Evolutionary conservation across 2,113 vertebrate genomes (phyloP).

Genomic region (Bettongia penicillata): DNA sequence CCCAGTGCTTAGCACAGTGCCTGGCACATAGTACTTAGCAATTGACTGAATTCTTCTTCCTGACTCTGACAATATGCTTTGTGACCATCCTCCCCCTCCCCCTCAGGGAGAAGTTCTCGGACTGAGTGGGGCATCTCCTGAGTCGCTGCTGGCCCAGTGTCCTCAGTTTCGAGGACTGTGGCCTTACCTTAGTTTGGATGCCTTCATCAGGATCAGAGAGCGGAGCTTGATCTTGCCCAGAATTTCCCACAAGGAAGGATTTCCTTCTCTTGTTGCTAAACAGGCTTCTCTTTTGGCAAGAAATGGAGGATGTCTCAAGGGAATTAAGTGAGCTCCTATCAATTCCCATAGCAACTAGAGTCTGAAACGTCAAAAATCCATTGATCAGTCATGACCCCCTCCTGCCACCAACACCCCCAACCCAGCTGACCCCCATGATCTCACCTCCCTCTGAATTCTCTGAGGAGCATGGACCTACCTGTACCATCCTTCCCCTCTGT

Average conservation of each 20-base stretch:
- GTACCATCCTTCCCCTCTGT: neutral
- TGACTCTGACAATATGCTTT: neutral
- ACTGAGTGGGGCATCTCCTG: neutral
- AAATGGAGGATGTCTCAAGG: conserved; percentile 73
- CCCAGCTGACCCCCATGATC: neutral
- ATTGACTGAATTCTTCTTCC: neutral
- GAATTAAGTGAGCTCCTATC: conserved; percentile 77
- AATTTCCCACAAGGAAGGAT: conserved; percentile 61
- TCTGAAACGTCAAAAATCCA: conserved; percentile 63
- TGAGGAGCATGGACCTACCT: neutral
- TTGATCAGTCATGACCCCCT: neutral
- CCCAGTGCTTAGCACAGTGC: neutral
- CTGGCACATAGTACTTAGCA: neutral
- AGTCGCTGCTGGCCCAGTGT: neutral
- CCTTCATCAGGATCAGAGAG: conserved; percentile 69
- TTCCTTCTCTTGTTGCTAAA: conserved; percentile 65
- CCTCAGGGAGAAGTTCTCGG: neutral
- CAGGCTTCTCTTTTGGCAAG: conserved; percentile 68
- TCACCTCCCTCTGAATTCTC: neutral
- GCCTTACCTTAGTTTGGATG: conserved; percentile 59
- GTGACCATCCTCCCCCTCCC: neutral
- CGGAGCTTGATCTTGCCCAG: conserved; percentile 25
- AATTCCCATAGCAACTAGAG: conserved; percentile 78
- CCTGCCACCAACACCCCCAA: neutral
- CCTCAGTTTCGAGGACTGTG: neutral